Percentiles rank a stretch among this genome's conserved stretches.
phyloP scores from a whole-genome alignment of 1,140 invertebrate genomes.

The Polyergus mexicanus region DNA sequence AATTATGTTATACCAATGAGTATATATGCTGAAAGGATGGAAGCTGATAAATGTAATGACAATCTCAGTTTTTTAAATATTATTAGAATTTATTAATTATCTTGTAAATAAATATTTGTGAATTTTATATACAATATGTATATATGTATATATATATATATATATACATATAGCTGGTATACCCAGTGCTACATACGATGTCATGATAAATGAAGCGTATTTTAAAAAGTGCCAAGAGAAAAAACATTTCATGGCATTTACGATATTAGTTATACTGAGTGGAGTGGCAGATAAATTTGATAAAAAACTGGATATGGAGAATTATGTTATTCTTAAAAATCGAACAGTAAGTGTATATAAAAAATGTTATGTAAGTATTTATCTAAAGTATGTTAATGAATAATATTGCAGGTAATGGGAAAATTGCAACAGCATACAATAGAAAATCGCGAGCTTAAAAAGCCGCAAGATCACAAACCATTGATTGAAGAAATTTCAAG shows the following conservation, averaged over 20 bases:
- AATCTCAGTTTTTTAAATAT: background rate
- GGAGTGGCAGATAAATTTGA: conserved; percentile 81
- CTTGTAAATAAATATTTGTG: background rate
- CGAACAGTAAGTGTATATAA: conserved; percentile 82
- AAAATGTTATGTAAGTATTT: conserved; percentile 14
- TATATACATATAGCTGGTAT: conserved; percentile 70
- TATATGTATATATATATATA: conserved; percentile 36
- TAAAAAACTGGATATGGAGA: conserved; percentile 78
- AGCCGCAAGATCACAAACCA: conserved; percentile 77
- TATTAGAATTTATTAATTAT: no score
- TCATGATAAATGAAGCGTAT: conserved; percentile 82
- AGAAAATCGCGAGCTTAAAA: conserved; percentile 88
- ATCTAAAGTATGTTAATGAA: background rate
- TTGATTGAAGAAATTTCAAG: conserved; percentile 88
- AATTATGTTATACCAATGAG: conserved; percentile 95
- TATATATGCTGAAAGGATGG: conserved; percentile 92
- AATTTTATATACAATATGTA: no score
- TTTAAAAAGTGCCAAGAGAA: conserved; percentile 81
- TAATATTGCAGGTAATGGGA: conserved; percentile 87
- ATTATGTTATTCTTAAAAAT: conserved; percentile 88
- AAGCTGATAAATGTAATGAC: conserved; percentile 90
- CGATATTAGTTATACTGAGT: conserved; percentile 80
- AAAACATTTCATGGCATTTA: conserved; percentile 80
- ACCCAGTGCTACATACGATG: conserved; percentile 79
- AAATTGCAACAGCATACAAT: conserved; percentile 91